Evolutionary conservation across 2,888 invertebrate species (phyloP).

Genomic region (Synergus japonicus): DNA sequence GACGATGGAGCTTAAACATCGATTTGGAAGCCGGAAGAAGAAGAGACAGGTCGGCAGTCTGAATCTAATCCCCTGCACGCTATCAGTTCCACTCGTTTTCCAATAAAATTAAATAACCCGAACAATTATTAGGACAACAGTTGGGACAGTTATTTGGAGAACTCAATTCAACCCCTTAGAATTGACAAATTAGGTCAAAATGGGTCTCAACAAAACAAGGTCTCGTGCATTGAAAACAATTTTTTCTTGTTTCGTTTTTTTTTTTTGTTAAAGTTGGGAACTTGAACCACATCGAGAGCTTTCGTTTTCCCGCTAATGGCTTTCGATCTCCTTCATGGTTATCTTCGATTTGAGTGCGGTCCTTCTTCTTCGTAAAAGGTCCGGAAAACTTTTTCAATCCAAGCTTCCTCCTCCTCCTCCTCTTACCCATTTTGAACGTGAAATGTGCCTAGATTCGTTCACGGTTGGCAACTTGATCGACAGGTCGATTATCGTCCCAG

Average conservation of each 20-base stretch:
- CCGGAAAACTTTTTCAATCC: constrained; percentile 71
- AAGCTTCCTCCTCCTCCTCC: constrained; percentile 52
- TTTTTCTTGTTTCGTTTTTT: background rate
- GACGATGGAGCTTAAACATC: constrained; percentile 48
- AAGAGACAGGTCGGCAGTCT: background rate
- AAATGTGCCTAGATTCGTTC: background rate
- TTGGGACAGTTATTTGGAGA: too few relatives aligned
- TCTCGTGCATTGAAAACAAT: too few relatives aligned
- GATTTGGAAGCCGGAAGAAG: constrained; percentile 44
- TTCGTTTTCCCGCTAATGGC: constrained; percentile 51
- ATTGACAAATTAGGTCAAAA: too few relatives aligned
- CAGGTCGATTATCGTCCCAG: background rate
- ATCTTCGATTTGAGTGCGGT: constrained; percentile 48
- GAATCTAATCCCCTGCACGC: background rate
- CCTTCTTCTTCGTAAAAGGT: constrained; percentile 43
- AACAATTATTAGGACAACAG: background rate
- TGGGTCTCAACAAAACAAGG: too few relatives aligned
- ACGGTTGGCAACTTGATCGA: background rate
- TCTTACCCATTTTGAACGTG: background rate
- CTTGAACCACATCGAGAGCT: background rate
- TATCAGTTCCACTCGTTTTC: background rate
- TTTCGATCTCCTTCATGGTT: constrained; percentile 61
- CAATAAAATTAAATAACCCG: constrained; percentile 37
- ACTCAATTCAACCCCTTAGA: too few relatives aligned
- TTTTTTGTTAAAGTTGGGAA: too few relatives aligned